Conservation (phyloP, 1,140 invertebrate genomes). For the Hydropsyche tenuis region DNA sequence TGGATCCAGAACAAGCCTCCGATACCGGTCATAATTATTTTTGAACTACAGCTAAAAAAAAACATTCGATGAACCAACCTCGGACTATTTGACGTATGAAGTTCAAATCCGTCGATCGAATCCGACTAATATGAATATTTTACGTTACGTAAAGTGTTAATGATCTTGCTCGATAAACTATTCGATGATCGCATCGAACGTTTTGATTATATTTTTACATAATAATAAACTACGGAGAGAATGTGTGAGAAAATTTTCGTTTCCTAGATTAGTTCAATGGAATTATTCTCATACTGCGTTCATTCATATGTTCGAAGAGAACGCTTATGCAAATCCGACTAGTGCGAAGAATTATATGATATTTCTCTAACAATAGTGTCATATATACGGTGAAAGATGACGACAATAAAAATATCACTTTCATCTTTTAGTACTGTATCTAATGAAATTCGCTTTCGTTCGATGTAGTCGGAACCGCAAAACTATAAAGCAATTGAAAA, state of each 20-base stretch:
- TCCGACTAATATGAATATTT: too few species aligned
- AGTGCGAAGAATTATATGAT: constrained; percentile 6
- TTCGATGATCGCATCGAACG: too few species aligned
- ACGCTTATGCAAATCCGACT: constrained; percentile 12
- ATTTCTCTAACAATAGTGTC: constrained; percentile 8
- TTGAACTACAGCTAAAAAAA: background rate
- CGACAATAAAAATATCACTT: too few species aligned
- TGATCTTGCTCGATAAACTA: background rate
- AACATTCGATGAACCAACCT: too few species aligned
- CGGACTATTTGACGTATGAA: too few species aligned
- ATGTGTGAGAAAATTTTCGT: constrained; percentile 16
- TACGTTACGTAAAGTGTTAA: background rate
- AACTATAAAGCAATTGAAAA: background rate
- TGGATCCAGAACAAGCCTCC: background rate
- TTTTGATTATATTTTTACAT: too few species aligned
- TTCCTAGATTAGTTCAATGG: background rate
- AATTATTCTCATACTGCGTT: background rate
- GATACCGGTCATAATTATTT: background rate
- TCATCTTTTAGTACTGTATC: too few species aligned
- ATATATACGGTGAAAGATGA: background rate
- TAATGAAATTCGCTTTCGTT: constrained; percentile 13
- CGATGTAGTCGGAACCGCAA: background rate
- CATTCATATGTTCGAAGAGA: background rate
- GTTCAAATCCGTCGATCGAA: too few species aligned
- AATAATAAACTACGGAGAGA: too few species aligned